Base-by-base conservation (phyloP, 1,140 invertebrate genomes). In the Zaprionus gabonicus region DNA sequence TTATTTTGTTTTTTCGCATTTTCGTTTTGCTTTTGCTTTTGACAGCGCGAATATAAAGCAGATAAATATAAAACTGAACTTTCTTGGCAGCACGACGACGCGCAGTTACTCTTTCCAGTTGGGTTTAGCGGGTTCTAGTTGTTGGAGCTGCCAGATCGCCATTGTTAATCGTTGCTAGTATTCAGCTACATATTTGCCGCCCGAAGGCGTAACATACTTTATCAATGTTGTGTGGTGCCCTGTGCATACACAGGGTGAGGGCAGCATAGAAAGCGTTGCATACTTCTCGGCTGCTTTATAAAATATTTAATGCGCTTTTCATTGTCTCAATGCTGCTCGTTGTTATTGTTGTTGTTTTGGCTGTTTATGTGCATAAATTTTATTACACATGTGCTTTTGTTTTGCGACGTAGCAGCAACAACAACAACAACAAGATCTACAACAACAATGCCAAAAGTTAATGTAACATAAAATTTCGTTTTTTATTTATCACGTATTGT, bases 281-380 rank as follows among this genome's bases (percentile, higher is more conserved):
- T 67, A 75, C 73, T 83, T 87, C 34, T 67, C 68, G 80, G 73
- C 78, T 73, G 78, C 74, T 65, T 88, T 84, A 87, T 87, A 78
- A 87, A 87, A 87, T 87, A 87, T 87, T 87, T 87, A 87, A 87
- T 71, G 72, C 46, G 78, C 74, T 88, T 81, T 87, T 87, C 81
- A 88, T 88, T 87, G 84, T 87, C 72, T 87, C 72, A 41, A 64
- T 70, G 59, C 34, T 60, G 66, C 10, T 53, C 60, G 67, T 63
- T 71, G 49, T 56, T 62, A 13, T 12, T 74, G 27, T 46, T 34
- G 27, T 65, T 71, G 74, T 58, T 72, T 57, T 60, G 56, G 65
- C 56, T 77, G 75, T 77, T 77, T 86, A 82, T 85, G 74, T 85
- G 84, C 84, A 87, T 84, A 87, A 68, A 88, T 87, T 87, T 88